Evolutionary conservation across 2,113 vertebrate genomes (phyloP), one percentile per base, ranked within the genome.

Genomic region (Engraulis encrasicolus): DNA sequence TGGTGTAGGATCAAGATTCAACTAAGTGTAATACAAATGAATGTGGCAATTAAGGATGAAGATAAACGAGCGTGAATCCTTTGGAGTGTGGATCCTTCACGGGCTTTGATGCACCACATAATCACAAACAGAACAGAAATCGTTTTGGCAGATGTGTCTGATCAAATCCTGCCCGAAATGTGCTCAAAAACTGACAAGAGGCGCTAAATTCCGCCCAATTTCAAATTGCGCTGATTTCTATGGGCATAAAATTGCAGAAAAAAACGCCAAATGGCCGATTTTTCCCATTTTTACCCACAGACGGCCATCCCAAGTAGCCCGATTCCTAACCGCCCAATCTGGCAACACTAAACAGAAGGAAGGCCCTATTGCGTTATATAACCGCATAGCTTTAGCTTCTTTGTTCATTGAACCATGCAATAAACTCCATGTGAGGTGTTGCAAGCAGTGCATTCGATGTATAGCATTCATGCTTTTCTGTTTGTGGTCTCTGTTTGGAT

Each of bases 1-100:
- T 34, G 12, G 66, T 74, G 66, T 18, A 15, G 66, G 34, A 34
- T 74, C 66, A 74, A 74, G 66, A 74, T 74, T 74, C 15, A 74
- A 74, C 66, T 14, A 34, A 2, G 66, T 34, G 31, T 31, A 74
- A 74, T 34, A 74, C 1, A 34, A 31, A 74, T 74, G 66, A 34
- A 74, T 34, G 23, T 17, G 66, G 27, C 66, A 74, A 74, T 74
- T 74, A 74, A 74, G 66, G 66, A 31, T 74, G 31, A 74, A 31
- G 66, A 74, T 31, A 74, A 74, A 74, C 34, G 4, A 74, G 58
- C 31, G 6, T 66, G 23, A 27, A 15, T 34, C 31, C 31, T 74
- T 4, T 12, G 17, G 61, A 71, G 20, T 20, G n/a, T 6, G 19
- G 19, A 18, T 34, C 23, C 3, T 71, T 14, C 12, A 71, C 34